Base-by-base conservation (phyloP, 2,888 invertebrate species). In the Scaptomyza reducta region DNA sequence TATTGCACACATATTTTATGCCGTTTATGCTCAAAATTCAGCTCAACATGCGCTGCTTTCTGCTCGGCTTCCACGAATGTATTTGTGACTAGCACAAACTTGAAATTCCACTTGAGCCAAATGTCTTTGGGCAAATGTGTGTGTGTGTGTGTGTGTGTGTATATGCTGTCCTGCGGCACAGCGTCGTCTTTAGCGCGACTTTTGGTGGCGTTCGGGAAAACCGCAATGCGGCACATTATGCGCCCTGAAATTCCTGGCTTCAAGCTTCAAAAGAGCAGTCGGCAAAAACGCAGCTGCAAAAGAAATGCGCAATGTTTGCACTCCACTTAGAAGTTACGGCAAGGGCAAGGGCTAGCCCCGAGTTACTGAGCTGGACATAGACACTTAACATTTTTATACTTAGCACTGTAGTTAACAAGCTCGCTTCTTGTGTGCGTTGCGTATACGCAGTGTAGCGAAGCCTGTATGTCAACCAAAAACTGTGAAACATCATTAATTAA, bases 141-240 rank as follows among this genome's bases (percentile, higher is more conserved):
- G 18, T 64, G 35, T 59, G 56, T 65, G 49, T 66, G 18, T 64
- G 35, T 59, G 58, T 65, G 49, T 66, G 66, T 51, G 51, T 50
- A 67, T 64, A 49, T 54, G 60, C 64, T 66, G 68, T 76, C 68
- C 70, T 81, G 74, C 66, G 74, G 77, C 58, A 67, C 41, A 66
- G 60, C 63, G 56, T 68, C 67, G 76, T 78, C 78, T 80, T 64
- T 77, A 60, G 50, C 54, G 62, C 69, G 70, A 82, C 72, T 81
- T 66, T 69, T 78, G 76, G 68, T 74, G 56, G 58, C 54, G 77
- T 65, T 83, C 64, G 64, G 79, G 66, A 89, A 89, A 87, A 71
- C 88, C 89, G 88, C 88, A 89, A 72, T 89, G 88, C 88, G 88
- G 88, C 89, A 89, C 81, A 89, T 89, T 89, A 89, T 89, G 87